These are phyloP conservation scores for Linyphia triangularis DNA, from an alignment of 2,888 invertebrate species.

Conservation along the genomic window DNA sequence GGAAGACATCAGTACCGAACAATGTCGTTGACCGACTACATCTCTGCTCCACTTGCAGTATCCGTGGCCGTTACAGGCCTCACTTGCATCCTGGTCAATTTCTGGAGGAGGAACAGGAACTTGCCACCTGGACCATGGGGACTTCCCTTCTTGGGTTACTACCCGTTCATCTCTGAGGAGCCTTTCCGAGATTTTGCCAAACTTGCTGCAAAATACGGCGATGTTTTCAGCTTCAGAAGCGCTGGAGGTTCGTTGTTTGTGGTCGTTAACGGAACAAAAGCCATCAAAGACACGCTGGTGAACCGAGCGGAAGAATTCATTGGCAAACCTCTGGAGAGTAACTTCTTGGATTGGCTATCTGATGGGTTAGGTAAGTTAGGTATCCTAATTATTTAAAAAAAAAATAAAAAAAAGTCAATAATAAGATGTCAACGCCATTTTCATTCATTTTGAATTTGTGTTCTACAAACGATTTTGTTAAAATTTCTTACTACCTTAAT, in stretches of 20 bases:
- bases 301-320: constrained; percentile 60
- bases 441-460: no score
- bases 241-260: constrained; percentile 50
- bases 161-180: constrained; percentile 5
- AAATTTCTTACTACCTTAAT: no score
- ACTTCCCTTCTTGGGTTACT: constrained; percentile 51
- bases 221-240: constrained; percentile 53
- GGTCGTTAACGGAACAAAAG: constrained; percentile 32
- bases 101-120: constrained; percentile 32
- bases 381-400: no score
- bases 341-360: constrained; percentile 31
- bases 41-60: background rate
- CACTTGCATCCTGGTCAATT: constrained; percentile 8
- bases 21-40: background rate
- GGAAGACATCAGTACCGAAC: background rate
- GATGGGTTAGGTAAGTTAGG: constrained; percentile 62
- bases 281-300: constrained; percentile 36
- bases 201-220: constrained; percentile 36
- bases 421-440: no score
- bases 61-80: background rate
- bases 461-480: no score
- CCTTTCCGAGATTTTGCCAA: constrained; percentile 18
- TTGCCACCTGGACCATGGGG: constrained; percentile 60
- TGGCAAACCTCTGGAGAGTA: constrained; percentile 44
- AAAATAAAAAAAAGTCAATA: no score